Evolutionary conservation across 2,113 vertebrate species (phyloP), one percentile per base, ranked within the genome.

Genomic region (Cynoglossus semilaevis): DNA sequence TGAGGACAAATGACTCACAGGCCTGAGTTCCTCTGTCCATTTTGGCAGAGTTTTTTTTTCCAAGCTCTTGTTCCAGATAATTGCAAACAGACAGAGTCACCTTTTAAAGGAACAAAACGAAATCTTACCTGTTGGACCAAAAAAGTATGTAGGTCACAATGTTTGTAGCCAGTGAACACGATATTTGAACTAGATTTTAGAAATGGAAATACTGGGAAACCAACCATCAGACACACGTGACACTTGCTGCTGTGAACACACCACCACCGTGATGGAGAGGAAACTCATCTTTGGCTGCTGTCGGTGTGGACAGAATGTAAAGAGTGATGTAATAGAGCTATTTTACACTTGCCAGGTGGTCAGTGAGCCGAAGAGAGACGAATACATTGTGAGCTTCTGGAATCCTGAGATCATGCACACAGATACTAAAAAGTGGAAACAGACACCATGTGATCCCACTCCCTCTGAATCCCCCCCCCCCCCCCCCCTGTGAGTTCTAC

Each of bases 81-180:
- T 85, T 84, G 71, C 61, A 79, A 85, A 79, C 85, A 85, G 85
- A 57, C 77, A 81, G 78, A 64, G 63, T 75, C 49, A 59, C 38
- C 71, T 82, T 66, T 67, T 50, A n/a, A n/a, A n/a, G n/a, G n/a
- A n/a, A n/a, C n/a, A n/a, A n/a, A n/a, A n/a, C n/a, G 40, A 29
- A 79, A 52, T 79, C 73, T 58, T 66, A 55, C 53, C 65, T 44
- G 61, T 67, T 59, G 56, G 45, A 51, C 56, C 9, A 15, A 66
- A 45, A 73, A 72, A 70, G 58, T 80, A 79, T 72, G 61, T 84
- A 72, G 75, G 81, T 85, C 65, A 72, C 57, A 57, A 29, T 4
- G 22, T 29, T 29, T 29, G 22, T 29, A 6, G 22, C 3, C 1
- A 13, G 38, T 41, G 4, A 41, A 41, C 38, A 41, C 5, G 14